Evolutionary conservation across 2,797 vertebrate species (phyloP).

Genomic region (Hylomyscus alleni): DNA sequence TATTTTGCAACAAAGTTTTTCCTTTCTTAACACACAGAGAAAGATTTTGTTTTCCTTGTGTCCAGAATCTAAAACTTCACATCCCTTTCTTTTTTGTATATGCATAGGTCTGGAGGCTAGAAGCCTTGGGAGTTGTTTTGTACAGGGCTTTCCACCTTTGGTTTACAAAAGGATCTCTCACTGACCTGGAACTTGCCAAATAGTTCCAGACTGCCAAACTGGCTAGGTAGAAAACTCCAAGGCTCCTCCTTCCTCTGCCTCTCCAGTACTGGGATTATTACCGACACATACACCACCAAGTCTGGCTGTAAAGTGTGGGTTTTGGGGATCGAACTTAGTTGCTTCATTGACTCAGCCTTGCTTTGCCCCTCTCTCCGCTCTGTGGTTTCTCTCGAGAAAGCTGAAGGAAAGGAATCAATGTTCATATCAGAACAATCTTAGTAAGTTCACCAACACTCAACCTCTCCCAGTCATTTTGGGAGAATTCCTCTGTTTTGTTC

Average conservation of each 20-base stretch:
- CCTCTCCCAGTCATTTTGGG: not conserved
- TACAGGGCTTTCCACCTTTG: not conserved
- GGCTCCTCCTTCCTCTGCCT: not conserved
- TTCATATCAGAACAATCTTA: not conserved
- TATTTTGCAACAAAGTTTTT: constrained; percentile 21
- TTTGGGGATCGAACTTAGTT: not conserved
- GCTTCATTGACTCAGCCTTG: not conserved
- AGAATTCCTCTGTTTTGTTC: not conserved
- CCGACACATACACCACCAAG: too few relatives aligned
- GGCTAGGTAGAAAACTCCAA: not conserved
- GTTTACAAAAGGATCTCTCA: not conserved
- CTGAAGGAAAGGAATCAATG: constrained; percentile 12
- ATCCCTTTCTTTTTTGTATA: not conserved
- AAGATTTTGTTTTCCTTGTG: not conserved
- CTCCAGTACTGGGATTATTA: not conserved
- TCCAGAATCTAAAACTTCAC: not conserved
- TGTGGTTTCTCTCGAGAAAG: constrained; percentile 41
- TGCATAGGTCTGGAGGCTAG: not conserved
- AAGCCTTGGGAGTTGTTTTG: not conserved
- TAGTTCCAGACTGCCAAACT: not conserved
- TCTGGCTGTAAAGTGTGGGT: not conserved
- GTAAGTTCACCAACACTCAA: not conserved
- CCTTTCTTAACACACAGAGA: not conserved
- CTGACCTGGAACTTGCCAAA: not conserved
- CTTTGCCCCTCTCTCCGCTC: not conserved